These are phyloP conservation scores for Caenorhabditis japonica DNA, from an alignment of 2,888 invertebrate species.

Conservation along the genomic window DNA sequence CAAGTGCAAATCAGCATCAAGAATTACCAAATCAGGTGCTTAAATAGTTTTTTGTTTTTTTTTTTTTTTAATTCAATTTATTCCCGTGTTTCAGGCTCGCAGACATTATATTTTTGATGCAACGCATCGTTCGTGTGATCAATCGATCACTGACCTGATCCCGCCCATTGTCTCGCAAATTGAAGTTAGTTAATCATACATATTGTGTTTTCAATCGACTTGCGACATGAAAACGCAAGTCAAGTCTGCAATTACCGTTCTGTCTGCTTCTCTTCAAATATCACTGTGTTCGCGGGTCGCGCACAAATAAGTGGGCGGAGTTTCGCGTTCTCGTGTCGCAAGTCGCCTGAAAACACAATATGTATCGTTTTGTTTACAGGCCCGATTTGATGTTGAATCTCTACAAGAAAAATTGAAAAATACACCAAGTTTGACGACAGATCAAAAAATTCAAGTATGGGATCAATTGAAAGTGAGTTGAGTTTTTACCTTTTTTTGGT, in stretches of 20 bases:
- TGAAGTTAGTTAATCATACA: slow-evolving; percentile 37
- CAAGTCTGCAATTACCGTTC: no score
- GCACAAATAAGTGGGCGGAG: no score
- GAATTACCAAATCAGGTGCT: slow-evolving; percentile 41
- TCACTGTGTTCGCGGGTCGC: no score
- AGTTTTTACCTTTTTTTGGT: no score
- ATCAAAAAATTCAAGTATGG: slow-evolving; percentile 62
- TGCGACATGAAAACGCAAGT: no score
- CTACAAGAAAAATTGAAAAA: slow-evolving; percentile 51
- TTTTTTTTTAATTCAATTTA: not conserved
- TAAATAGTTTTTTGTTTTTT: not conserved
- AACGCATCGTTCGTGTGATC: slow-evolving; percentile 68
- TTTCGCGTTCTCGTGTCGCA: no score
- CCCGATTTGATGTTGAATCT: slow-evolving; percentile 59
- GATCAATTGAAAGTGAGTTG: slow-evolving; percentile 60
- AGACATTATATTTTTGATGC: slow-evolving; percentile 69
- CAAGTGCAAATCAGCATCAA: not conserved
- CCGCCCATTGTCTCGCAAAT: slow-evolving; percentile 56
- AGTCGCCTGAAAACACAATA: no score
- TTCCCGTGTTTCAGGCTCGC: slow-evolving; percentile 59
- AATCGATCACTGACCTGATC: slow-evolving; percentile 62
- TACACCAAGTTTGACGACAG: slow-evolving; percentile 34
- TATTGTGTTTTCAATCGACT: no score
- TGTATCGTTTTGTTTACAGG: slow-evolving; percentile 30
- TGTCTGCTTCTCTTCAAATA: no score